phyloP scores from a whole-genome alignment of 2,113 vertebrate genomes.

The Myxocyprinus asiaticus region DNA sequence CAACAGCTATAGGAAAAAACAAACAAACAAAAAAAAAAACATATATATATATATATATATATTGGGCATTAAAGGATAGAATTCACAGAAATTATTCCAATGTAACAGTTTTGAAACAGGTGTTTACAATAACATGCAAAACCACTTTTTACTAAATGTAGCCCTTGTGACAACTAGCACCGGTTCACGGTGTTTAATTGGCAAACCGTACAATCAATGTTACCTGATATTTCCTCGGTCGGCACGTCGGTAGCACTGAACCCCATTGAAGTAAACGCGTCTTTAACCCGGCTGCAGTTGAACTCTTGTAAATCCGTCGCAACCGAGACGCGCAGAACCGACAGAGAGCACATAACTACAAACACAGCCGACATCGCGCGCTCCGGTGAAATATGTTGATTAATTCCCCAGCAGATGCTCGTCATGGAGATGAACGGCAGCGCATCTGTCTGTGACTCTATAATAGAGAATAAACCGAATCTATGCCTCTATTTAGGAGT shows the following conservation, averaged over 20 bases:
- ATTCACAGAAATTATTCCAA: no score
- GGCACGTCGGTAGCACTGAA: constrained; percentile 87
- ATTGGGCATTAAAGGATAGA: no score
- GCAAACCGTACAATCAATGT: constrained; percentile 41
- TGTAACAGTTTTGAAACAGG: no score
- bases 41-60: no score
- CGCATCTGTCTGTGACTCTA: background rate
- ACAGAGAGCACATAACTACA: constrained; percentile 74
- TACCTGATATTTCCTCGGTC: constrained; percentile 91
- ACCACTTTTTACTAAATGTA: background rate
- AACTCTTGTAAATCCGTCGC: constrained; percentile 56
- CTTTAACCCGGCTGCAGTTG: constrained; percentile 86
- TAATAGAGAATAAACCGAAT: background rate
- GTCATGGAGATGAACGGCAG: background rate
- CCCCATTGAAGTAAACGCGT: constrained; percentile 83
- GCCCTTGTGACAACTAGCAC: background rate
- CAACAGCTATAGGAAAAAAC: no score
- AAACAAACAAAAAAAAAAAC: no score
- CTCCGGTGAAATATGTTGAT: background rate
- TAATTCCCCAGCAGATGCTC: background rate
- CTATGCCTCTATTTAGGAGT: background rate
- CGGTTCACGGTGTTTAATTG: no score
- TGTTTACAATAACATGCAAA: background rate
- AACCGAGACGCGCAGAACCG: constrained; percentile 69
- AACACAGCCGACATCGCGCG: constrained; percentile 69